Percentiles rank a stretch among this genome's conserved stretches.
Evolutionary conservation across 2,797 vertebrate genomes (phyloP).

Genomic region (Sphenodon punctatus): DNA sequence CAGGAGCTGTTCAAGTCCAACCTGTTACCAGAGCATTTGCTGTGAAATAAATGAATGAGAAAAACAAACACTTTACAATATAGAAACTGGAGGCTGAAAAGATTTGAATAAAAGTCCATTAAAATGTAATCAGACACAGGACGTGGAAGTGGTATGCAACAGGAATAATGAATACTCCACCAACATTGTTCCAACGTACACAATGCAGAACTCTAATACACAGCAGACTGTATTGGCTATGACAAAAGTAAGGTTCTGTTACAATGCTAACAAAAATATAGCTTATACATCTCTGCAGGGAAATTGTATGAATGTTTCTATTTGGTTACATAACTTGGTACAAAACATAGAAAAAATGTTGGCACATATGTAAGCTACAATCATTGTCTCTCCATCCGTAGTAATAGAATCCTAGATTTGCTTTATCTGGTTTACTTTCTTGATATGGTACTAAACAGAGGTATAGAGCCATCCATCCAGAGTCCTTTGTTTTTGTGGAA

Average conservation of each 20-base stretch:
- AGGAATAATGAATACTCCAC: conserved; percentile 51
- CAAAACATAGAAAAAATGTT: conserved; percentile 79
- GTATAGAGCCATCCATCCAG: neutral
- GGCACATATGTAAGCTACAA: conserved; percentile 69
- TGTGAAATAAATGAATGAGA: neutral
- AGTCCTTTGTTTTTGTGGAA: conserved; percentile 7
- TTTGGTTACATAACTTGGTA: conserved; percentile 69
- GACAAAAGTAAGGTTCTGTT: conserved; percentile 60
- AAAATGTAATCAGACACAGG: conserved; percentile 61
- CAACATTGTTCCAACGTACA: conserved; percentile 54
- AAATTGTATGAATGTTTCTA: conserved; percentile 64
- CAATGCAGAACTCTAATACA: conserved; percentile 58
- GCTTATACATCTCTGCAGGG: conserved; percentile 73
- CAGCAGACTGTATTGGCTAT: conserved; percentile 47
- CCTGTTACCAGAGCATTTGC: neutral
- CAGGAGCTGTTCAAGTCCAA: neutral
- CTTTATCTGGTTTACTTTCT: neutral
- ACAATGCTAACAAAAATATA: conserved; percentile 82
- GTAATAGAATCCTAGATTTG: neutral
- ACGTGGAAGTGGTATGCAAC: conserved; percentile 35
- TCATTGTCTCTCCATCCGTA: conserved; percentile 37
- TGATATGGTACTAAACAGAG: neutral
- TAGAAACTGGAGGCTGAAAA: neutral
- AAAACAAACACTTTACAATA: conserved; percentile 8
- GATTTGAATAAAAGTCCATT: conserved; percentile 49